These are phyloP conservation scores for Merops nubicus DNA, from an alignment of 2,113 vertebrate genomes.

Conservation along the genomic window DNA sequence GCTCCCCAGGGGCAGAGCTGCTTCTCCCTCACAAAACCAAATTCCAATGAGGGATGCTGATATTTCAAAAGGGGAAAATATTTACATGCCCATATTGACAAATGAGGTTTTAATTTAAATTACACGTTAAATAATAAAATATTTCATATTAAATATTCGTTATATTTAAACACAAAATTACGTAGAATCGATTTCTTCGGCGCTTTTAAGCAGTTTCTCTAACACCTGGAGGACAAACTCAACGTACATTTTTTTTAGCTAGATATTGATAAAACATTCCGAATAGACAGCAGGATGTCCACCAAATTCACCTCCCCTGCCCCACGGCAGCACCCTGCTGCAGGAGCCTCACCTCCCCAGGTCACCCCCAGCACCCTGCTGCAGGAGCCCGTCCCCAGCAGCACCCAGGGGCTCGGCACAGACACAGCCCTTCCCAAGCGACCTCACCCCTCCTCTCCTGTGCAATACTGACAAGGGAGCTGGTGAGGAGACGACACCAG, in stretches of 20 bases:
- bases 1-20: too few species aligned
- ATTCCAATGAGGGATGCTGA: not conserved
- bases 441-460: too few species aligned
- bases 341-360: too few species aligned
- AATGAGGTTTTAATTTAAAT: not conserved
- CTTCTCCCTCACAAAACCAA: too few species aligned
- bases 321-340: not conserved
- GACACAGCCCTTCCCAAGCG: too few species aligned
- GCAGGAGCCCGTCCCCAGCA: too few species aligned
- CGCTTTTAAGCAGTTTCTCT: not conserved
- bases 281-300: rapidly evolving
- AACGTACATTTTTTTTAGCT: rapidly evolving
- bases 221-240: rapidly evolving
- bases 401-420: too few species aligned
- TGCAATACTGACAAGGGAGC: too few species aligned
- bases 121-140: not conserved
- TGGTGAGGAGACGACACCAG: too few species aligned
- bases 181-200: not conserved
- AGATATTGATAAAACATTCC: not conserved
- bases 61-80: not conserved
- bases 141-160: not conserved
- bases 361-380: too few species aligned
- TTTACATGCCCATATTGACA: not conserved
- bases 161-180: not conserved
- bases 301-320: not conserved